Base-by-base conservation (phyloP, 1,140 invertebrate species). In the Diuraphis noxia region DNA sequence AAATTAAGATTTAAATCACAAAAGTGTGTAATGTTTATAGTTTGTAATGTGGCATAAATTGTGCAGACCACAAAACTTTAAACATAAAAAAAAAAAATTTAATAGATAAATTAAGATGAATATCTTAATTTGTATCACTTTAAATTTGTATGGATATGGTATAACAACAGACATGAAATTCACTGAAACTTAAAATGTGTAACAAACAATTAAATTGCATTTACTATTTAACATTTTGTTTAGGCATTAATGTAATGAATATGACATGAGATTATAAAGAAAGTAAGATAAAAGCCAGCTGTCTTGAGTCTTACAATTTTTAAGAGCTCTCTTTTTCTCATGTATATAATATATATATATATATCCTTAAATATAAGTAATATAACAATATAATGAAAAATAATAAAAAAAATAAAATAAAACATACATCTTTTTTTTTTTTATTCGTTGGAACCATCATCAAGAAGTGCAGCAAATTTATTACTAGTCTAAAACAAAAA, bases 391-490 rank as follows among this genome's bases (percentile, higher is more conserved):
- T 88, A 41, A 56, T 63, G 23, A 52, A 56, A 56, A 89, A 63
- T 41, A 38, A 88, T 49, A 19, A 49, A 49, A 49, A n/a, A 46
- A n/a, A 88, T 34, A 81, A 46, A 17, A 36, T 63, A 77, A 41
- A 40, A 56, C 13, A 63, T 72, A 21, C 25, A 38, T 19, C n/a
- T n/a, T n/a, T 17, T 19, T 87, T 63, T 30, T 79, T 38, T 72
- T 25, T 90, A 90, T 90, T 90, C 88, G 30, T 90, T 90, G 72
- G 88, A 79, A 34, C 88, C 88, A 38, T 90, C 88, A 79, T 90
- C 88, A 46, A 90, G 63, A 79, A 90, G 63, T 46, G 88, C 88
- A 34, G 88, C 88, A 90, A 90, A 90, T 90, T 90, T 90, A 36
- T 90, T 90, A 36, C 40, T 90, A 34, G 56, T 90, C 88, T 90